A percentile compares a stretch with the other conserved stretches of the same genome.
Evolutionary conservation across 2,797 vertebrate species (phyloP).

Genomic region (Enteromius mattozi): DNA sequence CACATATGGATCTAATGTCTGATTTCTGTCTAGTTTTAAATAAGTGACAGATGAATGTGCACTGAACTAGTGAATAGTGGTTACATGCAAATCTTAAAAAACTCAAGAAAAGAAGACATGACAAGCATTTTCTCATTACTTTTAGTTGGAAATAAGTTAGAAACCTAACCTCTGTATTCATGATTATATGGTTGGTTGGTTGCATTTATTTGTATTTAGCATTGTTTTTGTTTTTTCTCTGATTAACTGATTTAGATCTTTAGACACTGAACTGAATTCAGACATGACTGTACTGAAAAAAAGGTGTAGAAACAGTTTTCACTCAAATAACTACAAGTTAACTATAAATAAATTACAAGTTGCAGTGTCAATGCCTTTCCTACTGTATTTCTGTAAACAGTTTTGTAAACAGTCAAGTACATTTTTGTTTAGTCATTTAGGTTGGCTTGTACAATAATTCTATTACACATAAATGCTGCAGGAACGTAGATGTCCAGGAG

Average conservation of each 20-base stretch:
- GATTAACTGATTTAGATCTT: not conserved
- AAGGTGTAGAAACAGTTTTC: not conserved
- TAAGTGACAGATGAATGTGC: not conserved
- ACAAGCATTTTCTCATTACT: not conserved
- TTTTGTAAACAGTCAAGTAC: not conserved
- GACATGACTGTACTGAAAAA: not conserved
- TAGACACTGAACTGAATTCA: not conserved
- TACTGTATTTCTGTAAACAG: not conserved
- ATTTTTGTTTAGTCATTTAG: not conserved
- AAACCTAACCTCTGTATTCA: not conserved
- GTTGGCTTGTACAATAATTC: not conserved
- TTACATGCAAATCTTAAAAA: not conserved
- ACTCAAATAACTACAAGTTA: not conserved
- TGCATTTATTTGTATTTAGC: not conserved
- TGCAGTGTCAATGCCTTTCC: not conserved
- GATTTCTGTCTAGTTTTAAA: not conserved
- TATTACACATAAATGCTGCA: not conserved
- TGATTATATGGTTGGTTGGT: not conserved
- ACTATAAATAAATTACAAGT: not conserved
- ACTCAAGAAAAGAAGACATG: not conserved
- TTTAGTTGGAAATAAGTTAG: not conserved
- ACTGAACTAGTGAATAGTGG: not conserved
- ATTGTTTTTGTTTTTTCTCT: not conserved
- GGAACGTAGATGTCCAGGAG: not conserved
- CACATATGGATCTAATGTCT: not conserved